Evolutionary conservation across 1,140 invertebrate genomes (phyloP), one percentile per base, ranked within the genome.

Genomic region (Manduca sexta): DNA sequence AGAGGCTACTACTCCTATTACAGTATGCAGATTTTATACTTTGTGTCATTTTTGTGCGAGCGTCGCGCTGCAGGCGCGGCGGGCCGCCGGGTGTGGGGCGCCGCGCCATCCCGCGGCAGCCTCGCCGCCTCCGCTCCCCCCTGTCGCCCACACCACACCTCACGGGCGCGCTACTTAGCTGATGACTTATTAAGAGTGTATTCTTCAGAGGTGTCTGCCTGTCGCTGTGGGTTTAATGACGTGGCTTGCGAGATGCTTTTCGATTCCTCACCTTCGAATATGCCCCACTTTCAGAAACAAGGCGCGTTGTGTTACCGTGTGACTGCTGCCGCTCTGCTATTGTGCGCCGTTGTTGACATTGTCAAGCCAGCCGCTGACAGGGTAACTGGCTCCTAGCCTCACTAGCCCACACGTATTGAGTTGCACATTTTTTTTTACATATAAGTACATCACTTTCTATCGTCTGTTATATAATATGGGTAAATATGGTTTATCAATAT

Each of bases 121-220:
- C 29, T 40, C 16, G 15, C 49, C 50, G 18, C 49, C 45, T 45
- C 41, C 33, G 47, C 34, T 35, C 49, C 60, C 54, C n/a, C n/a
- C n/a, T n/a, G n/a, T n/a, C n/a, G n/a, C 39, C 45, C 70, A 35
- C 60, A 44, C 48, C 50, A 31, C 69, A 61, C 56, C 61, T 60
- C 49, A 49, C 54, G 64, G 70, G 70, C 54, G 72, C 67, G 72
- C 76, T 81, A 84, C 80, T 81, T 84, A 84, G 75, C 80, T 81
- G 80, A 84, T 84, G 80, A 84, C 80, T 84, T 84, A 84, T 84
- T 84, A 84, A 84, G 75, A 77, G 75, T 69, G 72, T 76, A 81
- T 84, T 81, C 80, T 84, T 81, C 67, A 69, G 74, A 84, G 75
- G 80, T 84, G 80, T 84, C 79, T 80, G 76, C 51, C 66, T 78